A percentile compares a stretch with the other conserved stretches of the same genome.
These are phyloP conservation scores for Orthochromis malagaraziensis DNA, from an alignment of 2,113 vertebrate species.

Conservation along the genomic window DNA sequence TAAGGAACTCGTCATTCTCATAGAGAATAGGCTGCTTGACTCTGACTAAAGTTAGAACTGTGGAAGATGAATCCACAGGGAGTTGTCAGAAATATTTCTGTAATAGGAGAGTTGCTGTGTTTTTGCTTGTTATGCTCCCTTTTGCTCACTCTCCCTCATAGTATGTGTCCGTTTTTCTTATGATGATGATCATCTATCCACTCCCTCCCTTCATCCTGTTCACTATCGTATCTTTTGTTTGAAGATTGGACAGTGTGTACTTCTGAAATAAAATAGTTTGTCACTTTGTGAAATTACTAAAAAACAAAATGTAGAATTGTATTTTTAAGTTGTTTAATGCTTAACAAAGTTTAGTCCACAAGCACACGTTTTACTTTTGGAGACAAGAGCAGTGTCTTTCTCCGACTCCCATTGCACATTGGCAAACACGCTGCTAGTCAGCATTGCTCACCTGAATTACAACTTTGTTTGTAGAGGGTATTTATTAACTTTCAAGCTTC, in stretches of 20 bases:
- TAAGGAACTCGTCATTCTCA: conserved; percentile 11
- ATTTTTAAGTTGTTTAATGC: not conserved
- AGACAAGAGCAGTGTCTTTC: not conserved
- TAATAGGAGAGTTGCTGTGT: not conserved
- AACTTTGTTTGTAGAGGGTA: not conserved
- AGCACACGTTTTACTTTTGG: not conserved
- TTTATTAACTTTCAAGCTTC: not conserved
- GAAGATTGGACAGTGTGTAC: not conserved
- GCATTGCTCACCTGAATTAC: not conserved
- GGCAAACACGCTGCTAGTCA: not conserved
- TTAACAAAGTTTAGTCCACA: not conserved
- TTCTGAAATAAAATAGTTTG: not conserved
- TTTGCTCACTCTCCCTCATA: not conserved
- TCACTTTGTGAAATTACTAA: not conserved
- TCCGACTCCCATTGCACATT: not conserved
- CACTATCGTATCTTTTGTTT: not conserved
- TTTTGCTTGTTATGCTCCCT: not conserved
- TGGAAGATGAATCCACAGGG: conserved; percentile 20
- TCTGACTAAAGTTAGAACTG: conserved; percentile 13
- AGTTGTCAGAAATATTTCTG: conserved; percentile 22
- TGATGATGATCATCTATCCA: not conserved
- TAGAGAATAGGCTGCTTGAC: not conserved
- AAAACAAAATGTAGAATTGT: not conserved
- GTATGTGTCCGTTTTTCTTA: not conserved
- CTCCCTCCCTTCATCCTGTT: not conserved